Percentiles rank a stretch among this genome's conserved stretches.
Conservation (phyloP, 2,113 vertebrate species). For the Prionailurus viverrinus region DNA sequence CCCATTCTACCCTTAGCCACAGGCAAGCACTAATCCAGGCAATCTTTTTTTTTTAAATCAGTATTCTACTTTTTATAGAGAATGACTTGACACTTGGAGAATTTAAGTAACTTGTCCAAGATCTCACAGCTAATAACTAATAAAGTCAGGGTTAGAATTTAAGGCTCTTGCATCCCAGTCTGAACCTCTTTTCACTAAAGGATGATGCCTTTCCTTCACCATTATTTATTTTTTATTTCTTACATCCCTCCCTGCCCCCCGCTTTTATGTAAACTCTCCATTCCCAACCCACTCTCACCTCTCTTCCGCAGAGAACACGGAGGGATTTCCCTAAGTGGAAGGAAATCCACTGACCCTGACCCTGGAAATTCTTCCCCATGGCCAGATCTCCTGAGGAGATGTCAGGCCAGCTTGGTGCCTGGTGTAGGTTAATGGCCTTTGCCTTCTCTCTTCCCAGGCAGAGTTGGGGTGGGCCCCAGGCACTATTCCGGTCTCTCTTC, state of each 20-base stretch:
- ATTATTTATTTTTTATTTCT: slow-evolving; percentile 15
- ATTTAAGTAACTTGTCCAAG: slow-evolving; percentile 25
- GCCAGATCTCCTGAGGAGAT: not conserved
- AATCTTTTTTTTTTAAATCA: not conserved
- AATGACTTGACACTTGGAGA: slow-evolving; percentile 1
- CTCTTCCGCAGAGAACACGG: not conserved
- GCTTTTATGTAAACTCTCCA: not conserved
- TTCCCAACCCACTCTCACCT: not conserved
- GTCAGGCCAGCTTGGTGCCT: not conserved
- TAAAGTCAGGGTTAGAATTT: slow-evolving; percentile 5
- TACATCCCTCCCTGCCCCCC: not conserved
- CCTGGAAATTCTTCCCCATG: not conserved
- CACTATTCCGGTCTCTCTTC: slow-evolving; percentile 62
- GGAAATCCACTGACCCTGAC: not conserved
- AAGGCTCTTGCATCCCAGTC: not conserved
- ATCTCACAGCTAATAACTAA: slow-evolving; percentile 31
- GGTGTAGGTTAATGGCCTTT: not conserved
- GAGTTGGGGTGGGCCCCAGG: slow-evolving; percentile 45
- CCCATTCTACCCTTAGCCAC: not conserved
- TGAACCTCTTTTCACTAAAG: slow-evolving; percentile 15
- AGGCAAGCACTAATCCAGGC: not conserved
- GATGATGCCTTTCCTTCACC: not conserved
- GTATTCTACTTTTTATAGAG: slow-evolving; percentile 38
- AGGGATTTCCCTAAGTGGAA: not conserved
- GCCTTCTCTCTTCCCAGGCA: slow-evolving; percentile 22